Evolutionary conservation across 1,140 invertebrate genomes (phyloP), one percentile per base, ranked within the genome.

Genomic region (Drosophila pruinosa): DNA sequence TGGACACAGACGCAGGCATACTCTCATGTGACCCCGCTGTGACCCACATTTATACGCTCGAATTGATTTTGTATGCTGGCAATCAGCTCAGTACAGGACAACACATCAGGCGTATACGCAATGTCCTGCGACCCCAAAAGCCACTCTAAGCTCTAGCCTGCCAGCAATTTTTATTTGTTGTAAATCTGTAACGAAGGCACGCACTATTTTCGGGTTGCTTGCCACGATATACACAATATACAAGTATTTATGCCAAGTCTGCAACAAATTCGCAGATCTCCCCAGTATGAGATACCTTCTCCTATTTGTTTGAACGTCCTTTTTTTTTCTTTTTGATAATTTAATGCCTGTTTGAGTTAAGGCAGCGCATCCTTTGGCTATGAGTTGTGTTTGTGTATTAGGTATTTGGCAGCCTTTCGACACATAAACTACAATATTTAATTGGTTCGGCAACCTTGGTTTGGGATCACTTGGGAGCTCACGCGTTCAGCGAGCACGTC

Each of bases 61-160:
- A 88, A 88, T 88, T 88, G 82, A 88, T 88, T 88, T 86, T 79
- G 78, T 77, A 75, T 78, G 75, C 82, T 88, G 78, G 82, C 82
- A 86, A 86, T 86, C 82, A 86, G 82, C 67, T 59, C 53, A 72
- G 76, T 56, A 65, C 67, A 63, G 34, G 58, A 81, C 48, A 88
- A 38, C 62, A 81, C 53, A 88, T 26, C 62, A 81, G 50, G 61
- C 82, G 75, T 78, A 78, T 81, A 81, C 82, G 78, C 75, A 72
- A 78, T 71, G 72, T 53, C 70, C 75, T 70, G 50, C 31, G 26
- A 39, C 36, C 62, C 39, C 50, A 47, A 71, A 41, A 41, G 17
- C 45, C 28, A 43, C 50, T 28, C 62, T 36, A 69, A 57, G 50
- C 53, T 28, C 38, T 28, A 24, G 36, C 10, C 17, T 38, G 8